phyloP scores from a whole-genome alignment of 2,888 invertebrate species.

The Lithodes maja region DNA sequence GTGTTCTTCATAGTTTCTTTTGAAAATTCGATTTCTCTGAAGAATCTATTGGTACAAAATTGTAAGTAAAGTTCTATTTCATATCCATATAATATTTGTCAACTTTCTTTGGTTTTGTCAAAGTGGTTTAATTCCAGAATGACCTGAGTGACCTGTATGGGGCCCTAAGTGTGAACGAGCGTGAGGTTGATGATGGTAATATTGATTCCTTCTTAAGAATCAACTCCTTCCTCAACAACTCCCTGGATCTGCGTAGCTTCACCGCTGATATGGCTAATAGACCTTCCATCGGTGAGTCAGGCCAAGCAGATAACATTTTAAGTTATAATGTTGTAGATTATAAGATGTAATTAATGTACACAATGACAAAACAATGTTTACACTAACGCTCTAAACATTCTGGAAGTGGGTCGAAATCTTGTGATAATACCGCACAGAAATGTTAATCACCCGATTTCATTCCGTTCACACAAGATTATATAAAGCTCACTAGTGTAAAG shows the following conservation, averaged over 20 bases:
- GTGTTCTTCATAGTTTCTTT: no score
- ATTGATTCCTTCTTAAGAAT: slow-evolving; percentile 74
- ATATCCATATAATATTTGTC: no score
- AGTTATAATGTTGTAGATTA: neutral
- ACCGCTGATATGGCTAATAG: slow-evolving; percentile 13
- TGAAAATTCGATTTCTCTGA: no score
- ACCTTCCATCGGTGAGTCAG: slow-evolving; percentile 51
- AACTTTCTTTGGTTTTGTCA: no score
- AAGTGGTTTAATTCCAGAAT: slow-evolving; percentile 31
- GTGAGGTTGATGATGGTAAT: slow-evolving; percentile 70
- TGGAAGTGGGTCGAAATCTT: no score
- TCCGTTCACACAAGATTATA: no score
- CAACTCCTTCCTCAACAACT: slow-evolving; percentile 75
- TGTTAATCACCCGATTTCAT: neutral
- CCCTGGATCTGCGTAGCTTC: slow-evolving; percentile 73
- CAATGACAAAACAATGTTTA: neutral
- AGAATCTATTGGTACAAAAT: no score
- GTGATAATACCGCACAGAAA: neutral
- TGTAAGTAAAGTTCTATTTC: no score
- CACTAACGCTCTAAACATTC: neutral
- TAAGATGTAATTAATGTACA: neutral
- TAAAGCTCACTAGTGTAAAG: no score
- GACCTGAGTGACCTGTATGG: slow-evolving; percentile 59
- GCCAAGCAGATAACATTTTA: neutral
- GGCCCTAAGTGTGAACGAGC: slow-evolving; percentile 36